Percentiles rank a stretch among this genome's conserved stretches.
Evolutionary conservation across 2,888 invertebrate species (phyloP).

Genomic region (Epistrophe eligans): DNA sequence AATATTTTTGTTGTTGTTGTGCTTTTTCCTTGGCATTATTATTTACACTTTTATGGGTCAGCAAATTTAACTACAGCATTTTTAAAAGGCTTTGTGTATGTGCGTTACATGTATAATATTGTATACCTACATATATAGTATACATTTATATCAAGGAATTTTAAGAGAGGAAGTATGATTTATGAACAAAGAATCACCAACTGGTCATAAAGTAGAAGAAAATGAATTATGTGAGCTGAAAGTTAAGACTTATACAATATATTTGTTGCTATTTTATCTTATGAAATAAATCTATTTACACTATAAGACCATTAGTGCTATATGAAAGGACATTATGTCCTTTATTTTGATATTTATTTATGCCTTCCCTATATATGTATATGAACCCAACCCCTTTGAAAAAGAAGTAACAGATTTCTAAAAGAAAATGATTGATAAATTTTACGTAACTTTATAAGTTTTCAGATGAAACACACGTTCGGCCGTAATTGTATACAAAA

Average conservation of each 20-base stretch:
- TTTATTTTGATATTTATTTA: constrained; percentile 22
- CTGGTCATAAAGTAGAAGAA: constrained; percentile 33
- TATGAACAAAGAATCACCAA: constrained; percentile 45
- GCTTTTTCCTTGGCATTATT: background rate
- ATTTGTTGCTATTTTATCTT: constrained; percentile 36
- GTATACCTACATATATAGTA: too few species aligned
- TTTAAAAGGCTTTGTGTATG: background rate
- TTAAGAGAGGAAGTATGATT: constrained; percentile 36
- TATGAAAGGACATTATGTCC: background rate
- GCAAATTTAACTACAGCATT: constrained; percentile 30
- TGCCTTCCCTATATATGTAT: background rate
- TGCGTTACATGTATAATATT: background rate
- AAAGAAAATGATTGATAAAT: constrained; percentile 3
- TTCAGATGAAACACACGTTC: background rate
- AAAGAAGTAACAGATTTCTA: background rate
- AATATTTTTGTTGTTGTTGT: background rate
- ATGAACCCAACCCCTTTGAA: background rate
- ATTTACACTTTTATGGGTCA: constrained; percentile 42
- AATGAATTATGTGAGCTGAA: constrained; percentile 50
- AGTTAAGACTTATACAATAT: constrained; percentile 18
- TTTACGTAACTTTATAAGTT: constrained; percentile 2
- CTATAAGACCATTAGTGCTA: constrained; percentile 12
- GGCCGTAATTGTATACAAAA: background rate
- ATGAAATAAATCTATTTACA: constrained; percentile 32
- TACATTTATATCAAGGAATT: background rate